Evolutionary conservation across 2,113 vertebrate species (phyloP).

Genomic region (Tetraodon nigroviridis): DNA sequence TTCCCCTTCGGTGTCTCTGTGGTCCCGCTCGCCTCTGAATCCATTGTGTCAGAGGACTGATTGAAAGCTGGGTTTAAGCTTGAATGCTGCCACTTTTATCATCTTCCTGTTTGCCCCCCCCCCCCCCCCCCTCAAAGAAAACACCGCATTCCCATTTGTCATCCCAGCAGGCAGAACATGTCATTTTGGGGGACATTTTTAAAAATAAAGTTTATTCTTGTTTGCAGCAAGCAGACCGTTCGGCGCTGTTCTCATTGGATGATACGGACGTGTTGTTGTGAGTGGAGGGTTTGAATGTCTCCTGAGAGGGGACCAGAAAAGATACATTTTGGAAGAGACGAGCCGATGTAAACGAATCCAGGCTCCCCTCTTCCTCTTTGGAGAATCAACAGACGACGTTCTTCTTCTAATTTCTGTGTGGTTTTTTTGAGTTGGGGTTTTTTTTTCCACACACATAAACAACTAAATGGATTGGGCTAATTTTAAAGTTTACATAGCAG

Average conservation of each 20-base stretch:
- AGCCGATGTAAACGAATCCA: conserved; percentile 21
- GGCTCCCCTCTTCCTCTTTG: conserved; percentile 12
- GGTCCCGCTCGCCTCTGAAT: conserved; percentile 45
- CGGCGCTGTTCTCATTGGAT: conserved; percentile 6
- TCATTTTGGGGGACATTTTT: conserved; percentile 40
- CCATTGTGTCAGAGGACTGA: conserved; percentile 59
- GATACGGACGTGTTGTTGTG: background rate
- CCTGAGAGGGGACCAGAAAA: conserved; percentile 17
- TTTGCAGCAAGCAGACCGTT: conserved; percentile 37
- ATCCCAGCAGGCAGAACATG: conserved; percentile 29
- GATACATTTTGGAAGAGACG: conserved; percentile 17
- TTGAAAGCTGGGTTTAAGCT: conserved; percentile 43
- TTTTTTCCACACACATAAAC: background rate
- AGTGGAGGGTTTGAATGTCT: conserved; percentile 7
- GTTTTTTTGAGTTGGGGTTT: background rate
- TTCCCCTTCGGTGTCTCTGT: conserved; percentile 58
- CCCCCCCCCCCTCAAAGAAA: conserved; percentile 16
- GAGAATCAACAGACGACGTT: background rate
- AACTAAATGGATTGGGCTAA: too few relatives aligned
- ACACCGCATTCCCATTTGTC: conserved; percentile 27
- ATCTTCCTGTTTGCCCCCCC: conserved; percentile 57
- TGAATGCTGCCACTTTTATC: conserved; percentile 25
- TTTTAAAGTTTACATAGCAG: too few relatives aligned
- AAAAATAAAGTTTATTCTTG: conserved; percentile 60
- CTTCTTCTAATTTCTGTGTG: too few relatives aligned